A percentile compares a stretch with the other conserved stretches of the same genome.
Conservation (phyloP, 2,113 vertebrate species). For the Hipposideros armiger region DNA sequence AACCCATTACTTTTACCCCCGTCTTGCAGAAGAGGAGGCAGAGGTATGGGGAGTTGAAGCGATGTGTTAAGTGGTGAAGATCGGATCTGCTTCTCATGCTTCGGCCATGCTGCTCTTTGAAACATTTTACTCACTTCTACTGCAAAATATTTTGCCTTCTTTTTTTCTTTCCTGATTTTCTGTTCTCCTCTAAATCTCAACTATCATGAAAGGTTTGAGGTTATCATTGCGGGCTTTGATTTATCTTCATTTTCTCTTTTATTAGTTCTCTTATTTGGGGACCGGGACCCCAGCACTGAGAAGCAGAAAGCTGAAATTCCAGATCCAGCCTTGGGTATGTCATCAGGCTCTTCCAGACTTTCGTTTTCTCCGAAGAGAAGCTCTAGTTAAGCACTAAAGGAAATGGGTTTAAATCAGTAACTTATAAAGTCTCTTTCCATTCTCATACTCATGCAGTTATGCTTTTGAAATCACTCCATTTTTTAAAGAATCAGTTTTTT, state of each 20-base stretch:
- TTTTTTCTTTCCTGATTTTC: not conserved
- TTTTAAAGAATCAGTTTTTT: not conserved
- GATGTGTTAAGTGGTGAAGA: not conserved
- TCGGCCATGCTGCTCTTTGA: not conserved
- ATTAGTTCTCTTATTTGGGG: not conserved
- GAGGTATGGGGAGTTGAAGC: not conserved
- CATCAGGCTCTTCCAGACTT: not conserved
- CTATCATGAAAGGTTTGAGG: not conserved
- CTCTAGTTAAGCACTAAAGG: not conserved
- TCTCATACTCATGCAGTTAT: not conserved
- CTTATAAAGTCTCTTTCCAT: not conserved
- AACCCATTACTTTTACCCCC: not conserved
- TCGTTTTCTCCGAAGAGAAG: not conserved
- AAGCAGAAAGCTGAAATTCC: not conserved
- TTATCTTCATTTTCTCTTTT: not conserved
- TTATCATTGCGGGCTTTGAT: not conserved
- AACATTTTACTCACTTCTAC: not conserved
- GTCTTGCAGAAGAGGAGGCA: not conserved
- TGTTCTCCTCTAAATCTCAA: not conserved
- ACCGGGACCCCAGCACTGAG: too few species aligned
- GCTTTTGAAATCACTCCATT: not conserved
- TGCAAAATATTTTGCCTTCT: not conserved
- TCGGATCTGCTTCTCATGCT: not conserved
- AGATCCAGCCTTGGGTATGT: not conserved
- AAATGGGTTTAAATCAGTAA: not conserved